Evolutionary conservation across 2,797 vertebrate species (phyloP).

Genomic region (Pachyuromys duprasi): DNA sequence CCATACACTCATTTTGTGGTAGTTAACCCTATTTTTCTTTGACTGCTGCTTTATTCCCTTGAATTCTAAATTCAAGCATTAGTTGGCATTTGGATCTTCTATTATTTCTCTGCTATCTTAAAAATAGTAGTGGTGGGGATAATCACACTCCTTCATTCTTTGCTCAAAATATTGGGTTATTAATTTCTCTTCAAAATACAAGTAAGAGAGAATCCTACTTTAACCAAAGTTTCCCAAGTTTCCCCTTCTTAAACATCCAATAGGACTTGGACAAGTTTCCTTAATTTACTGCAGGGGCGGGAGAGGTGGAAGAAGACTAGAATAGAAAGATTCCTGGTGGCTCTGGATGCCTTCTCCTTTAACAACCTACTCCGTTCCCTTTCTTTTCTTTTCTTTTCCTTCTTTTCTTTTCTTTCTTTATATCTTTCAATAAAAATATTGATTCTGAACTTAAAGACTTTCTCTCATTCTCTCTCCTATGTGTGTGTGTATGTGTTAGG

Average conservation of each 20-base stretch:
- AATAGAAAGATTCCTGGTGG: neutral
- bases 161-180: neutral
- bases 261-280: neutral
- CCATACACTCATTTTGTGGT: neutral
- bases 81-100: conserved; percentile 65
- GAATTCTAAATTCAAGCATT: conserved; percentile 78
- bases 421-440: neutral
- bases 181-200: conserved; percentile 44
- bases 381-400: neutral
- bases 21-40: conserved; percentile 51
- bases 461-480: neutral
- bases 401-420: neutral
- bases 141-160: conserved; percentile 13
- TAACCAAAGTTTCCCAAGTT: neutral
- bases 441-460: neutral
- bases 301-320: neutral
- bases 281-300: neutral
- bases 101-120: conserved; percentile 51
- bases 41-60: conserved; percentile 42
- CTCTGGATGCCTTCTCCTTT: neutral
- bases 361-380: neutral
- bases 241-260: neutral
- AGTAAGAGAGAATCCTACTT: neutral
- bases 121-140: conserved; percentile 20
- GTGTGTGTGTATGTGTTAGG: neutral